These are phyloP conservation scores for Teleogryllus occipitalis DNA, from an alignment of 1,140 invertebrate species.

Conservation along the genomic window DNA sequence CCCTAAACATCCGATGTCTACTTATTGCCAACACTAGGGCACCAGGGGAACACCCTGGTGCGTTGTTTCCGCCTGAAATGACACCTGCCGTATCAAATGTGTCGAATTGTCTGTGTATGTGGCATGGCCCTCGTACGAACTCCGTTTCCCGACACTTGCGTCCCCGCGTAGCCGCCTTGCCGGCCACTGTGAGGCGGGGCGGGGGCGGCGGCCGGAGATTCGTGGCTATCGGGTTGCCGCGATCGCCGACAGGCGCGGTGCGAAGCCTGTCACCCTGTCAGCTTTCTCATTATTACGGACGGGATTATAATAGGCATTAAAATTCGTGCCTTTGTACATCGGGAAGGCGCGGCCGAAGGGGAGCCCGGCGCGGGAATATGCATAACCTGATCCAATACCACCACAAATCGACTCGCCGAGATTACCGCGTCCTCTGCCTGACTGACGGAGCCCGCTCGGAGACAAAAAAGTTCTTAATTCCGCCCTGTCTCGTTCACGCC, in stretches of 20 bases:
- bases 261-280: not conserved
- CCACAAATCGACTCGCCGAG: not conserved
- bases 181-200: too few relatives aligned
- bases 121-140: too few relatives aligned
- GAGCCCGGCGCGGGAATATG: not conserved
- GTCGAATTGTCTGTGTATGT: too few relatives aligned
- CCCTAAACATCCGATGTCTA: too few relatives aligned
- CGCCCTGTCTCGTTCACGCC: not conserved
- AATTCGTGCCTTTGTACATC: not conserved
- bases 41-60: too few relatives aligned
- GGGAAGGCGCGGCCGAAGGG: not conserved
- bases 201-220: not conserved
- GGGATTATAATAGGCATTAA: slow-evolving; percentile 1
- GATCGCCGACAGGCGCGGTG: not conserved
- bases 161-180: too few relatives aligned
- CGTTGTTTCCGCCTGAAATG: too few relatives aligned
- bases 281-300: slow-evolving; percentile 4
- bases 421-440: not conserved
- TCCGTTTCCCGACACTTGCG: too few relatives aligned
- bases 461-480: not conserved
- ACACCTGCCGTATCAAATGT: too few relatives aligned
- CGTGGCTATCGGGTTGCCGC: not conserved
- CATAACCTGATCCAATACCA: not conserved
- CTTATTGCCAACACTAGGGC: too few relatives aligned
- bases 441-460: not conserved